Conservation (phyloP, 2,113 vertebrate species). For the Lagopus leucura region DNA sequence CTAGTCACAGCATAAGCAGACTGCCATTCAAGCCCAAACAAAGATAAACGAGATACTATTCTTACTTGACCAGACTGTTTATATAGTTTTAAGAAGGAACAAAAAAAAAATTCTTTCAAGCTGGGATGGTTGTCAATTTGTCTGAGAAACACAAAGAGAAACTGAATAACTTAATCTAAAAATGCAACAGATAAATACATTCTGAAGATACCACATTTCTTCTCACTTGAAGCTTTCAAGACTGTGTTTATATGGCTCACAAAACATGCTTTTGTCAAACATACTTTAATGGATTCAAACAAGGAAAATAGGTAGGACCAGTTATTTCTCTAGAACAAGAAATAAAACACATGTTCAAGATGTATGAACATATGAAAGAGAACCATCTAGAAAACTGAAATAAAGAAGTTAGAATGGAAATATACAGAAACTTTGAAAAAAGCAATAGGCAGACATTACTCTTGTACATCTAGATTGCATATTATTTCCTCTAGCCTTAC, state of each 20-base stretch:
- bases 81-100: neutral
- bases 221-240: neutral
- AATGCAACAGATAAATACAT: constrained; percentile 17
- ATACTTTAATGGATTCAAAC: neutral
- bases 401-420: neutral
- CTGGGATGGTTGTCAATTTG: neutral
- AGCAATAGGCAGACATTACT: neutral
- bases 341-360: neutral
- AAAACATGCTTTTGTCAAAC: neutral
- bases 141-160: constrained; percentile 23
- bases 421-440: neutral
- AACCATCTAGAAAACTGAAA: neutral
- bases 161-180: neutral
- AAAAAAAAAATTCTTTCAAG: neutral
- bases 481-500: neutral
- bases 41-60: neutral
- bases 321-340: neutral
- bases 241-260: neutral
- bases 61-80: neutral
- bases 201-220: constrained; percentile 16
- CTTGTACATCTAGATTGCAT: neutral
- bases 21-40: neutral
- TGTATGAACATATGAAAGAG: neutral
- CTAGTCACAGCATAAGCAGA: neutral
- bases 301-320: neutral